These are phyloP conservation scores for Euschistus heros DNA, from an alignment of 1,140 invertebrate species.

Conservation along the genomic window DNA sequence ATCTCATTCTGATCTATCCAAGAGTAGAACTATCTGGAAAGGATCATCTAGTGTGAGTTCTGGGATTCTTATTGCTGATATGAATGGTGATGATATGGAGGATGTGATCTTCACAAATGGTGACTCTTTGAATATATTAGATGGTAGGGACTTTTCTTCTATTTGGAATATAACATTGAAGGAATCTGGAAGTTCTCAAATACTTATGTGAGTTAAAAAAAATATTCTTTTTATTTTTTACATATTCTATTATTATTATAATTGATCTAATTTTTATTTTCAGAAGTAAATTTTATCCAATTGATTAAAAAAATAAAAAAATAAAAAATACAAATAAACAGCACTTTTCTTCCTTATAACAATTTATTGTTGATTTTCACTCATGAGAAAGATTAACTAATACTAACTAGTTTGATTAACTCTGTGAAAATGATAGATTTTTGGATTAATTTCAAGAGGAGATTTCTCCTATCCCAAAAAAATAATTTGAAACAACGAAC, in stretches of 20 bases:
- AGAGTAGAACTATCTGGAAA: constrained; percentile 17
- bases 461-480: no score
- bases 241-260: background rate
- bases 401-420: no score
- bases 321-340: no score
- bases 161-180: constrained; percentile 25
- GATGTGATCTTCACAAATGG: constrained; percentile 61
- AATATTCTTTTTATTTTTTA: background rate
- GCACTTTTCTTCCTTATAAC: no score
- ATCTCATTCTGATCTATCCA: background rate
- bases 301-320: no score
- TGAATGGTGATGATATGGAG: constrained; percentile 57
- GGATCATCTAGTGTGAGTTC: constrained; percentile 36
- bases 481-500: no score
- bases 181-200: constrained; percentile 14
- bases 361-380: no score
- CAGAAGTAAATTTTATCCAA: no score
- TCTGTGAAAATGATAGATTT: no score
- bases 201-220: constrained; percentile 24
- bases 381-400: no score
- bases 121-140: constrained; percentile 55
- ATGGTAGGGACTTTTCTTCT: constrained; percentile 23
- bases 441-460: no score
- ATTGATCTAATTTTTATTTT: background rate
- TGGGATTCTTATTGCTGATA: constrained; percentile 62